A percentile compares a stretch with the other conserved stretches of the same genome.
These are phyloP conservation scores for Rynchops niger DNA, from an alignment of 2,113 vertebrate genomes.

Conservation along the genomic window DNA sequence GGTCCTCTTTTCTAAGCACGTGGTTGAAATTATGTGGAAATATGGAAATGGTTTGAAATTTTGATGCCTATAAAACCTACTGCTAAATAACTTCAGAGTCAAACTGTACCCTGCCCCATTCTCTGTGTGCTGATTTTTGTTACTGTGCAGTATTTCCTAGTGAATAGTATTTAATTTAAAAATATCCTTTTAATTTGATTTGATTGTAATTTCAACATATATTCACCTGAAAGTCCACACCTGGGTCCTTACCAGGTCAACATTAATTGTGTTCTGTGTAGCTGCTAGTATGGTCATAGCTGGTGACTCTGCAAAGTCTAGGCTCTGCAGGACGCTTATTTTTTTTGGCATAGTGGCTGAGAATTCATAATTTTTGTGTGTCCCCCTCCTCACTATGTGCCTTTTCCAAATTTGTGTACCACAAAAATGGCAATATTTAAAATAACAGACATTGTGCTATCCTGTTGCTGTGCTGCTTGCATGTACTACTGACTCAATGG, in stretches of 20 bases:
- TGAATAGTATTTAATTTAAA: background rate
- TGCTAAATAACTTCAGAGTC: conserved; percentile 47
- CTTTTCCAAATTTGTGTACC: background rate
- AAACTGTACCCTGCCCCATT: background rate
- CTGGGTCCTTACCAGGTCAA: conserved; percentile 14
- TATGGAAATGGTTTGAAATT: background rate
- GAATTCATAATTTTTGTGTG: conserved; percentile 8
- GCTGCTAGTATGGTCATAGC: background rate
- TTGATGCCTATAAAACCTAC: background rate
- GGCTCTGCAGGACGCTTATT: conserved; percentile 12
- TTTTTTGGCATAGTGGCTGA: background rate
- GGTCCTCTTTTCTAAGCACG: background rate
- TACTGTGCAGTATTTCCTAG: background rate
- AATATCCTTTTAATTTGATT: conserved; percentile 25
- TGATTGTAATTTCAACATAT: conserved; percentile 39
- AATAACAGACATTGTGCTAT: background rate
- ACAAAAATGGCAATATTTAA: conserved; percentile 1
- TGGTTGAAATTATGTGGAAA: background rate
- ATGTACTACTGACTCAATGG: background rate
- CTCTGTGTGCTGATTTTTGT: background rate
- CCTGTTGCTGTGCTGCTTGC: background rate
- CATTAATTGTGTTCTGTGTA: conserved; percentile 6
- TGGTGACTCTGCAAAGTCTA: background rate
- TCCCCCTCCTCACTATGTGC: background rate
- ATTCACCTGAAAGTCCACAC: conserved; percentile 31